Conservation (phyloP, 2,888 invertebrate species). For the Hypomecis punctinalis region DNA sequence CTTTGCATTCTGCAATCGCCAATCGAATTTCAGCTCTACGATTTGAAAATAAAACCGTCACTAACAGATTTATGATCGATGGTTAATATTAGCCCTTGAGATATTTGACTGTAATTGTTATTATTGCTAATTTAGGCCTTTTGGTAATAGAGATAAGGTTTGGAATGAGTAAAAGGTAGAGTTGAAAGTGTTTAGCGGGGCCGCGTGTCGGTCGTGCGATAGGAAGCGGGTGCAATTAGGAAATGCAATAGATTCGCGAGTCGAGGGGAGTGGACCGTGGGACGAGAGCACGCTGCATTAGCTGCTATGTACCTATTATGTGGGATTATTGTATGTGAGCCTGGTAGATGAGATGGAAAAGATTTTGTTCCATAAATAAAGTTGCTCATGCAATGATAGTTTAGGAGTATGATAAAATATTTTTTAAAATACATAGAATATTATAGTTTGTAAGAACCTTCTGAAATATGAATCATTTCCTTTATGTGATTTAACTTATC, state of each 20-base stretch:
- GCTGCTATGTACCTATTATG: slow-evolving; percentile 29
- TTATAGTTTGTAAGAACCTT: no score
- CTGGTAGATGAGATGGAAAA: background rate
- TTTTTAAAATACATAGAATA: no score
- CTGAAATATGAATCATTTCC: no score
- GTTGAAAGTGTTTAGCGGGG: slow-evolving; percentile 54
- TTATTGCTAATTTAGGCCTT: slow-evolving; percentile 40
- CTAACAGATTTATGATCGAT: slow-evolving; percentile 4
- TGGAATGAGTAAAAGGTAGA: slow-evolving; percentile 31
- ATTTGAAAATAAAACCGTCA: background rate
- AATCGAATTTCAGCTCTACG: slow-evolving; percentile 14
- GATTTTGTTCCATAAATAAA: background rate
- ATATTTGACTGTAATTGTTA: slow-evolving; percentile 38
- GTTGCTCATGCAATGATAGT: no score
- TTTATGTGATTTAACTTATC: no score
- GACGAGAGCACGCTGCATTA: slow-evolving; percentile 37
- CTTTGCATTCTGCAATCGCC: background rate
- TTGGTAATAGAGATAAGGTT: slow-evolving; percentile 33
- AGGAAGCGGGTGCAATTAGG: slow-evolving; percentile 79
- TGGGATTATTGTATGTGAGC: background rate
- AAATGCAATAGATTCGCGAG: slow-evolving; percentile 73
- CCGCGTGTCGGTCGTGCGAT: slow-evolving; percentile 79
- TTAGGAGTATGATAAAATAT: no score
- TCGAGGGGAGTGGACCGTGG: slow-evolving; percentile 51
- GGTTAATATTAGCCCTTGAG: slow-evolving; percentile 33